Percentiles rank a stretch among this genome's conserved stretches.
phyloP scores from a whole-genome alignment of 2,797 vertebrate genomes.

The Anguilla anguilla region DNA sequence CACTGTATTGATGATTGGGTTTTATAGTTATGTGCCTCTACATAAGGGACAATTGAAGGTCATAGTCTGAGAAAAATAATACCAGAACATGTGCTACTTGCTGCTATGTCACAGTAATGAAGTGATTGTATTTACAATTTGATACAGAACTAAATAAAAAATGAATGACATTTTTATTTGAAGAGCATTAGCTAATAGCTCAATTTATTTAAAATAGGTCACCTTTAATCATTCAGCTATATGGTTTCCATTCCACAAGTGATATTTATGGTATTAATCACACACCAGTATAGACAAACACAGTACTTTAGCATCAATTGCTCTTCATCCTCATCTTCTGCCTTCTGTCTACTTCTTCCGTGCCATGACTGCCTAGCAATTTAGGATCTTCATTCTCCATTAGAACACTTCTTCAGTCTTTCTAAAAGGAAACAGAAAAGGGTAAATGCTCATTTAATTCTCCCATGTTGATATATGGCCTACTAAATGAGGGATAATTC shows the following conservation, averaged over 20 bases:
- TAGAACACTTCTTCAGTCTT: neutral
- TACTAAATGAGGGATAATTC: conserved; percentile 6
- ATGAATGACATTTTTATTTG: neutral
- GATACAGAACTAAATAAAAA: neutral
- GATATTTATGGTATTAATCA: neutral
- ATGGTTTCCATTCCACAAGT: neutral
- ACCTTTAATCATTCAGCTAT: neutral
- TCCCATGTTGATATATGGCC: conserved; percentile 14
- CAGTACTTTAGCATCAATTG: no score
- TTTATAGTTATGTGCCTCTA: neutral
- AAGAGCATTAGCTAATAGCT: neutral
- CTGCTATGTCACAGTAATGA: neutral
- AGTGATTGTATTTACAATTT: neutral
- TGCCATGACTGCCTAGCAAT: neutral
- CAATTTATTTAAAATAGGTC: neutral
- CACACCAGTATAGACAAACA: neutral
- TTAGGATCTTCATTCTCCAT: neutral
- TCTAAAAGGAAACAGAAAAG: neutral
- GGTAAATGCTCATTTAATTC: conserved; percentile 19
- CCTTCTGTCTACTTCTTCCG: neutral
- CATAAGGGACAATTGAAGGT: neutral
- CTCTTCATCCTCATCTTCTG: neutral
- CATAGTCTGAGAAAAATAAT: neutral
- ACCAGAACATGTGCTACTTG: neutral
- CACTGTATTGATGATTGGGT: neutral